Conservation (phyloP, 2,113 vertebrate genomes). For the Struthidea cinerea region DNA sequence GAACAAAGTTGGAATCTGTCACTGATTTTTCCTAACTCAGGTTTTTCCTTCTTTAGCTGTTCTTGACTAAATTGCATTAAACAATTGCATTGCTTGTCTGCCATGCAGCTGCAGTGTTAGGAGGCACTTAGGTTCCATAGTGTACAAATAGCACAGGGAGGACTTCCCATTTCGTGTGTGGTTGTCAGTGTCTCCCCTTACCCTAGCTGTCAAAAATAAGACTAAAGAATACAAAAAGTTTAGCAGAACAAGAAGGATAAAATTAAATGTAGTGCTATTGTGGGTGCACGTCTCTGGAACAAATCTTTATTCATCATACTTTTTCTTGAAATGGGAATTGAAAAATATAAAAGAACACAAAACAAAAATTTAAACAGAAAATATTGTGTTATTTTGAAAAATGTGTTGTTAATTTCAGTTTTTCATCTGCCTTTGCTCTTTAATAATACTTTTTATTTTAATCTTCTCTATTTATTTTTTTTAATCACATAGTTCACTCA, state of each 20-base stretch:
- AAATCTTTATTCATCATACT: neutral
- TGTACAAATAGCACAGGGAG: neutral
- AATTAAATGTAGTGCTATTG: neutral
- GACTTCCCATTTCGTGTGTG: neutral
- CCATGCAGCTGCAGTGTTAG: neutral
- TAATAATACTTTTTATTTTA: neutral
- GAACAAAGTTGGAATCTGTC: neutral
- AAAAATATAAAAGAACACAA: neutral
- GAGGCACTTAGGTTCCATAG: neutral
- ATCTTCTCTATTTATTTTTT: neutral
- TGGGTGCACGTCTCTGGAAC: neutral
- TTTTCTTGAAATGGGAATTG: neutral
- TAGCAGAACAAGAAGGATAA: neutral
- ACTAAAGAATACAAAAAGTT: neutral
- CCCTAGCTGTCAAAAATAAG: neutral
- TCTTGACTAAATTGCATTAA: slow-evolving; percentile 1
- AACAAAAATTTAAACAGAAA: neutral
- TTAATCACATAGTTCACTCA: neutral
- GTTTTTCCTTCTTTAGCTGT: slow-evolving; percentile 9
- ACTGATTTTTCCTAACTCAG: neutral
- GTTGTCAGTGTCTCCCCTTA: neutral
- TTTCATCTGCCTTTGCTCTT: neutral
- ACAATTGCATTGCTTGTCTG: neutral
- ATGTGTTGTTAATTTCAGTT: neutral
- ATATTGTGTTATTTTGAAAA: neutral